Base-by-base conservation (phyloP, 1,140 invertebrate genomes). In the Galleria mellonella region DNA sequence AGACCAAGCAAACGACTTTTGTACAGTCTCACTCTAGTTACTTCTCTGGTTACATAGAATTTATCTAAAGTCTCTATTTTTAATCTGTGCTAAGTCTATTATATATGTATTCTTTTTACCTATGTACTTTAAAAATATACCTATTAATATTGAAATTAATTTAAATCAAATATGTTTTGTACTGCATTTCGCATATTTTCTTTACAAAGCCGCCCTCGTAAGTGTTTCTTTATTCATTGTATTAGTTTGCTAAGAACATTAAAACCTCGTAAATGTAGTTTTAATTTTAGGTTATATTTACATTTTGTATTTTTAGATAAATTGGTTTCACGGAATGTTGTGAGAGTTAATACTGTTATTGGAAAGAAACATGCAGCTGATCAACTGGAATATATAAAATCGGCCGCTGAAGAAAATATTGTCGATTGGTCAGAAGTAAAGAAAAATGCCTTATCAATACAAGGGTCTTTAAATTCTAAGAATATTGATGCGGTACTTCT, bases 401-500 rank as follows among this genome's bases (percentile, higher is more conserved):
- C 61, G 23, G 47, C 44, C 33, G 31, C 55, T 27, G 53, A 59
- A 31, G 56, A 53, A 17, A 49, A 50, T 32, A 23, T 46, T 36
- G 17, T 41, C 39, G 59, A 85, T 42, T 87, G 85, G 85, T 10
- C 43, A 14, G 14, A 44, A 43, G 35, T 86, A 27, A 86, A 77
- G 64, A 54, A 61, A 32, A 60, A 59, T 43, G 39, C 75, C 39
- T 51, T 85, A 9, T 46, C 45, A 10, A 73, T 54, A 38, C 50
- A 32, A 49, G 75, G 76, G 10, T 47, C 58, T 42, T 69, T 89
- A 3, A 89, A 73, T 28, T 40, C 69, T 12, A 66, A 66, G 7
- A 90, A 87, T 62, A 69, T 92, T 32, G 90, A 92, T 81, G 83
- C 87, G 31, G 49, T 87, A 5, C 85, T 92, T 10, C 55, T 92